Conservation (phyloP, 2,888 invertebrate genomes). For the Dione juno region DNA sequence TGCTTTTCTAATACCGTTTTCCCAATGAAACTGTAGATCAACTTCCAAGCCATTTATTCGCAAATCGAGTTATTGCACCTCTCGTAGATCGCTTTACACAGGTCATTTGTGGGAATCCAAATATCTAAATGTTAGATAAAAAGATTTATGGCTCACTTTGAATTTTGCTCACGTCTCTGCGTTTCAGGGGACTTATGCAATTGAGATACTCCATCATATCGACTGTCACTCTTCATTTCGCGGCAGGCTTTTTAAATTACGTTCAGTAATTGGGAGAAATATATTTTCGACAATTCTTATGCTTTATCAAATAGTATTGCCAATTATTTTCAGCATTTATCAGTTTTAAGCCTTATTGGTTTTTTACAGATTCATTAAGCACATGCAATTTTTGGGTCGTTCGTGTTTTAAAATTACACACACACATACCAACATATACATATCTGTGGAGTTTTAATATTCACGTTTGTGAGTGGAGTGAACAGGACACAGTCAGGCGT, state of each 20-base stretch:
- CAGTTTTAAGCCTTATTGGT: constrained; percentile 9
- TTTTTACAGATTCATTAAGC: constrained; percentile 13
- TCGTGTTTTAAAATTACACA: constrained; percentile 9
- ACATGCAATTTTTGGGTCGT: constrained; percentile 6
- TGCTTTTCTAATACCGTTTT: constrained; percentile 58
- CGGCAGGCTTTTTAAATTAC: constrained; percentile 6
- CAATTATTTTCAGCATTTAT: constrained; percentile 3
- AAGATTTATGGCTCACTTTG: constrained; percentile 53
- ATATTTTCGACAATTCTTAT: not conserved
- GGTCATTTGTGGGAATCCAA: constrained; percentile 76
- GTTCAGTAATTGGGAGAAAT: not conserved
- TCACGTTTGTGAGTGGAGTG: constrained; percentile 13
- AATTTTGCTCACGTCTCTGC: constrained; percentile 49
- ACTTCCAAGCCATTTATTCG: constrained; percentile 80
- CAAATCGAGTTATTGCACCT: constrained; percentile 81
- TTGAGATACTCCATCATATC: constrained; percentile 41
- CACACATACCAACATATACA: no score
- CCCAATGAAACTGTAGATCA: constrained; percentile 68
- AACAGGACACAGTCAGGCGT: constrained; percentile 23
- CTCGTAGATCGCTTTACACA: constrained; percentile 74
- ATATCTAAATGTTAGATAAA: constrained; percentile 54
- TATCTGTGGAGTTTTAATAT: constrained; percentile 21
- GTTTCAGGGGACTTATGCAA: constrained; percentile 44
- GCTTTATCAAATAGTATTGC: not conserved
- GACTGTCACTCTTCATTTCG: constrained; percentile 44